Conservation (phyloP, 2,888 invertebrate species). For the Brachyptera risi region DNA sequence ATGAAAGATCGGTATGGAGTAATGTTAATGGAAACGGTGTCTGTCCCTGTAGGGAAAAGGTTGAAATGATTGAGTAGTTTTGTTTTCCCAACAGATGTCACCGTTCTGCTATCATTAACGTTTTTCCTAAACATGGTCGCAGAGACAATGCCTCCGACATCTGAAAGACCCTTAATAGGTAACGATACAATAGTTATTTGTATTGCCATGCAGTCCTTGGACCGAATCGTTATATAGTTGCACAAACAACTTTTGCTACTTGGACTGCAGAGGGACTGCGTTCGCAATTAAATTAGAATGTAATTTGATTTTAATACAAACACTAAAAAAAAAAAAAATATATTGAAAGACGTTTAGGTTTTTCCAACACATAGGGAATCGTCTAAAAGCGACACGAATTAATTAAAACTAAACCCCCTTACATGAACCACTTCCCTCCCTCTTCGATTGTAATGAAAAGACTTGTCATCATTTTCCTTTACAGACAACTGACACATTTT, state of each 20-base stretch:
- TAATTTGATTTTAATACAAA: background rate
- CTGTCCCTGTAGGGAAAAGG: too few relatives aligned
- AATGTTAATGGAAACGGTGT: constrained; percentile 5
- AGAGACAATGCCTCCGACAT: constrained; percentile 59
- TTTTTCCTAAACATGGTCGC: constrained; percentile 59
- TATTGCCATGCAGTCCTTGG: constrained; percentile 1
- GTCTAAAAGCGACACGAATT: constrained; percentile 11
- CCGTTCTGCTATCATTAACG: constrained; percentile 56
- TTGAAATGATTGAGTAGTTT: constrained; percentile 32
- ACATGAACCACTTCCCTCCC: constrained; percentile 17
- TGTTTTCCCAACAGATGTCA: constrained; percentile 48
- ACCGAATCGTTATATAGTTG: background rate
- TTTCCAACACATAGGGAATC: constrained; percentile 5
- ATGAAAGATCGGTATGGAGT: background rate
- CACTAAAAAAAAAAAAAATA: background rate
- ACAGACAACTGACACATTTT: constrained; percentile 5
- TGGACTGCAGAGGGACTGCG: constrained; percentile 39
- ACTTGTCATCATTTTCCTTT: background rate
- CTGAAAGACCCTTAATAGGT: constrained; percentile 61
- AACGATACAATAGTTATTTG: too few relatives aligned
- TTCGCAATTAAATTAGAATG: constrained; percentile 1
- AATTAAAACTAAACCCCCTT: background rate
- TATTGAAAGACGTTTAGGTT: background rate
- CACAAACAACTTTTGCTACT: constrained; percentile 35
- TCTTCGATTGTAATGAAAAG: constrained; percentile 8